Evolutionary conservation across 1,140 invertebrate species (phyloP).

Genomic region (Bombus ignitus): DNA sequence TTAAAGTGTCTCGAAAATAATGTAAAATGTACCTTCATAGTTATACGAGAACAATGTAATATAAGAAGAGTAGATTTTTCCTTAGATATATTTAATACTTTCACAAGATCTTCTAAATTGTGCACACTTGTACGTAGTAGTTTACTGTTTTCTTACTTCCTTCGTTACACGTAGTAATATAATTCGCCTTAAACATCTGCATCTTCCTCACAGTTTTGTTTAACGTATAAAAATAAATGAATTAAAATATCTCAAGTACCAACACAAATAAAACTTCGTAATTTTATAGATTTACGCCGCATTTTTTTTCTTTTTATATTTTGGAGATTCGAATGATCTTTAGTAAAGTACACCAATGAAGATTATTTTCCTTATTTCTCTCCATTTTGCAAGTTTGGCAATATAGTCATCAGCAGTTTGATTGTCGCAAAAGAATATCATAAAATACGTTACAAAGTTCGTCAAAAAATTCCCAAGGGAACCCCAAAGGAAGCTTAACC

Average conservation of each 20-base stretch:
- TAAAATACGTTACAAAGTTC: neutral
- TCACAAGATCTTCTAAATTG: too few relatives aligned
- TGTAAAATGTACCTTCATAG: neutral
- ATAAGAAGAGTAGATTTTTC: neutral
- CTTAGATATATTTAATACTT: too few relatives aligned
- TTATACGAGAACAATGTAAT: neutral
- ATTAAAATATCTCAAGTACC: neutral
- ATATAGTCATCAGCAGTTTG: too few relatives aligned
- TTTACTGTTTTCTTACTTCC: neutral
- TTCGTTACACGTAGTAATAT: neutral
- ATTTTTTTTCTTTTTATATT: too few relatives aligned
- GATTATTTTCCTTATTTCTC: too few relatives aligned
- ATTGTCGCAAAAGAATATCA: neutral
- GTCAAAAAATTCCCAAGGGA: neutral
- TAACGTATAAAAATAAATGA: neutral
- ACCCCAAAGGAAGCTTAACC: neutral
- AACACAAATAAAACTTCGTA: neutral
- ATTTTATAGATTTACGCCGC: too few relatives aligned
- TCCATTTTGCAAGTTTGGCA: too few relatives aligned
- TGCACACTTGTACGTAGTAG: too few relatives aligned
- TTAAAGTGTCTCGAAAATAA: neutral
- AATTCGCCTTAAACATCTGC: neutral
- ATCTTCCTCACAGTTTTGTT: neutral
- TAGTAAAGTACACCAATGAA: too few relatives aligned
- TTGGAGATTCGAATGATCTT: too few relatives aligned